Evolutionary conservation across 2,888 invertebrate species (phyloP), one percentile per base, ranked within the genome.

Genomic region (Scelioninae gen. 1): DNA sequence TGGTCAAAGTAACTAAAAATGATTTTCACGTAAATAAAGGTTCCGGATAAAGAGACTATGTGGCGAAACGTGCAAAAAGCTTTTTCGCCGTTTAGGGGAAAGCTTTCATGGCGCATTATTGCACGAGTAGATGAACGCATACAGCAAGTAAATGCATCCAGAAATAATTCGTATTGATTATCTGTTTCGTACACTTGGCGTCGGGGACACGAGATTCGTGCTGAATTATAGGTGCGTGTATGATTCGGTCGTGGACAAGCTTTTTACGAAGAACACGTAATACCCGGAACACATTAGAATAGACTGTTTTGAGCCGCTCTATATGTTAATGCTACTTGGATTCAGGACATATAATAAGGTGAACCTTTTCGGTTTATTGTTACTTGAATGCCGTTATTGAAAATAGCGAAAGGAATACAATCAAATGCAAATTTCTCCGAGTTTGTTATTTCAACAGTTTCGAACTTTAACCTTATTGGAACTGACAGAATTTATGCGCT

Each of bases 141-240:
- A 40, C 13, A 43, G 13, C 45, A 31, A 53, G 45, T 60, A 68
- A 72, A 77, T 62, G 55, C 69, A 62, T 45, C 47, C 51, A 62
- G 69, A 77, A 77, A 69, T 77, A 77, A 76, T 76, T 76, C 68
- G 47, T 69, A 77, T 77, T 63, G 68, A 77, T 68, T 77, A 77
- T 76, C 68, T 53, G 76, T 76, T 68, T 60, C 43, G 53, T 15
- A 51, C 60, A 68, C 66, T 76, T 60, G 60, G 11, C 29, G 38
- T 38, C 10, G 13, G 60, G 13, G 23, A 43, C 51, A 53, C 11
- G 29, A 16, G 53, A 56, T 56, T 75, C 56, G 56, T 75, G 34
- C 40, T 23, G 62, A 75, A 75, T 65, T 63, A 56, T 55, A 38
- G 47, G 29, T 55, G 74, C 55, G 55, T 16, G 23, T 53, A 45